Evolutionary conservation across 2,113 vertebrate genomes (phyloP).

Genomic region (Nibea coibor): DNA sequence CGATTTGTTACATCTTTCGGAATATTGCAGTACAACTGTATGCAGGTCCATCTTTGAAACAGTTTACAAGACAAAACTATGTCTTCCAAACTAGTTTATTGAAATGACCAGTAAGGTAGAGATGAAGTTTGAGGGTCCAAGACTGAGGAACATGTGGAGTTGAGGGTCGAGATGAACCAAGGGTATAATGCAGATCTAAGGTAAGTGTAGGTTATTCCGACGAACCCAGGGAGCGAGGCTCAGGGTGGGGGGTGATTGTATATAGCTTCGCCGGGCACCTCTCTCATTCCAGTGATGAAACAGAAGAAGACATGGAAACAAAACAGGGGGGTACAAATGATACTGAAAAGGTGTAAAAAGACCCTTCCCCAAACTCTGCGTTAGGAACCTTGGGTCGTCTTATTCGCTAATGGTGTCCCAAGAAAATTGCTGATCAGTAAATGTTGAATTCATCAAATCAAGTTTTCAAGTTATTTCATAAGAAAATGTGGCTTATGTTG

Average conservation of each 20-base stretch:
- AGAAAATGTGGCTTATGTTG: no score
- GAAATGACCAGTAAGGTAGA: not conserved
- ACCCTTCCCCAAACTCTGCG: not conserved
- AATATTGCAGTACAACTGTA: not conserved
- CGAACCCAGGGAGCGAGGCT: no score
- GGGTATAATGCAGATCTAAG: no score
- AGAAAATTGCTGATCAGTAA: not conserved
- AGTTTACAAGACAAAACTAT: not conserved
- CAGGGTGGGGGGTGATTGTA: no score
- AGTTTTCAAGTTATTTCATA: no score
- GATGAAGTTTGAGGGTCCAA: no score
- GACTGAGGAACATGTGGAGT: no score
- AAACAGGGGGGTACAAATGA: not conserved
- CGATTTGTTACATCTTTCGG: not conserved
- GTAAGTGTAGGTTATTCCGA: no score
- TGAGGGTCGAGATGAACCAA: no score
- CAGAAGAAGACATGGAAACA: not conserved
- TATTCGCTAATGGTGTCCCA: not conserved
- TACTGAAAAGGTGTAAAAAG: not conserved
- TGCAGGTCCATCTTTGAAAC: not conserved
- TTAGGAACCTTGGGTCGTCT: not conserved
- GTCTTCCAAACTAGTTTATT: not conserved
- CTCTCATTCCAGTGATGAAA: no score
- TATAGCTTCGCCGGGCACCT: no score
- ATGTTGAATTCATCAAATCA: no score